A percentile compares a stretch with the other conserved stretches of the same genome.
Conservation (phyloP, 2,888 invertebrate species). For the Melinaea marsaeus region DNA sequence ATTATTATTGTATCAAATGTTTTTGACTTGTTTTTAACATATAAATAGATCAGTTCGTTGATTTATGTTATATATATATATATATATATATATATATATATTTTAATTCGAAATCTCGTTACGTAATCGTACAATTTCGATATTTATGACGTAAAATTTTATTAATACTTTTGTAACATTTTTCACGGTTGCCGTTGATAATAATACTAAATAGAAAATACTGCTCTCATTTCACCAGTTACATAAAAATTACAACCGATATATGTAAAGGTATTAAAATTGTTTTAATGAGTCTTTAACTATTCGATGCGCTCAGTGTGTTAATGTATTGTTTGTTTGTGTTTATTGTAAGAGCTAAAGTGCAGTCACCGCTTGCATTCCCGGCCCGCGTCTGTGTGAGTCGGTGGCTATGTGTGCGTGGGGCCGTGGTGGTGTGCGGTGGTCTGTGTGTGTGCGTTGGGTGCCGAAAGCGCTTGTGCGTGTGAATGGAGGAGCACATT, state of each 20-base stretch:
- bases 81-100: too few relatives aligned
- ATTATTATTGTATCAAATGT: background rate
- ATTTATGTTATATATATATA: background rate
- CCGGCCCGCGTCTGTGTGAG: conserved; percentile 60
- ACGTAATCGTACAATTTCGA: too few relatives aligned
- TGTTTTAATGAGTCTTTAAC: conserved; percentile 43
- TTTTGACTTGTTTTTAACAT: background rate
- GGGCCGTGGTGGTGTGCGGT: conserved; percentile 45
- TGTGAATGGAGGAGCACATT: conserved; percentile 77
- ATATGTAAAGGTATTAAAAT: conserved; percentile 32
- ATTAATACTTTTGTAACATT: too few relatives aligned
- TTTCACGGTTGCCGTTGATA: too few relatives aligned
- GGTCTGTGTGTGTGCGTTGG: conserved; percentile 57
- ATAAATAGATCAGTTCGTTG: conserved; percentile 5
- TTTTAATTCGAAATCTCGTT: too few relatives aligned
- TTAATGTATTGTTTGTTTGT: conserved; percentile 76
- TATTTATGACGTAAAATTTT: too few relatives aligned
- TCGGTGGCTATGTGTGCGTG: conserved; percentile 35
- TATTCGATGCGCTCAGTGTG: conserved; percentile 57
- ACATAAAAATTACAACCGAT: conserved; percentile 36
- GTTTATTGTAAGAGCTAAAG: conserved; percentile 75
- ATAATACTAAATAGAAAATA: background rate
- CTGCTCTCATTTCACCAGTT: background rate
- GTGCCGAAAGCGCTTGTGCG: conserved; percentile 73
- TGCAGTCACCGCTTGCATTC: conserved; percentile 78